Conservation (phyloP, 2,888 invertebrate genomes). For the Aphidoletes aphidimyza region DNA sequence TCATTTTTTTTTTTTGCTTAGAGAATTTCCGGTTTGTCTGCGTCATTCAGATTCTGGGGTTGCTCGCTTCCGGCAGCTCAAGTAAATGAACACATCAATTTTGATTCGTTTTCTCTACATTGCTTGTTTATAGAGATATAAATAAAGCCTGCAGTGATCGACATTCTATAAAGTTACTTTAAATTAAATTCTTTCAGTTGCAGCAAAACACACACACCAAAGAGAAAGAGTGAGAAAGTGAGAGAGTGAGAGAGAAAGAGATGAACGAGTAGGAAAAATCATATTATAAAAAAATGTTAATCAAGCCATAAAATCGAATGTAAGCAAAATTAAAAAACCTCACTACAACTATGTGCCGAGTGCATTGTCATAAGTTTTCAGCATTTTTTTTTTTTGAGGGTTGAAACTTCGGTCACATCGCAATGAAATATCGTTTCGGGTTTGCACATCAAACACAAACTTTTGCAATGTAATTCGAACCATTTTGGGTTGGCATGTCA, state of each 20-base stretch:
- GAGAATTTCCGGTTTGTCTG: not conserved
- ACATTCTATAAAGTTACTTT: constrained; percentile 1
- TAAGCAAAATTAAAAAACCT: not conserved
- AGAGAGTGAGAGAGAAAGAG: no score
- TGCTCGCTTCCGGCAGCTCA: not conserved
- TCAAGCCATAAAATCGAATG: not conserved
- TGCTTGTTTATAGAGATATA: no score
- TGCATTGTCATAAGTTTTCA: not conserved
- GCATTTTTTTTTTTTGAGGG: not conserved
- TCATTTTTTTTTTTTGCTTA: not conserved
- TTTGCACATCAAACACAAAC: not conserved
- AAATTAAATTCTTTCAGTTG: constrained; percentile 32
- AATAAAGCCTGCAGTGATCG: not conserved
- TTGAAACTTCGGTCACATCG: not conserved
- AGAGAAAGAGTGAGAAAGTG: no score
- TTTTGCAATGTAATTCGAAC: not conserved
- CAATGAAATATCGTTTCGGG: not conserved
- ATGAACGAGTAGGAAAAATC: not conserved
- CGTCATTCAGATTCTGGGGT: not conserved
- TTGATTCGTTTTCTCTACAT: not conserved
- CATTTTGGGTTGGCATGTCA: not conserved
- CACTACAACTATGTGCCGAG: not conserved
- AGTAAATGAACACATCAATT: constrained; percentile 28
- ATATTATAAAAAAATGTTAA: not conserved
- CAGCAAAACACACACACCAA: not conserved